These are phyloP conservation scores for Melanaphis sacchari DNA, from an alignment of 1,140 invertebrate species.

Conservation along the genomic window DNA sequence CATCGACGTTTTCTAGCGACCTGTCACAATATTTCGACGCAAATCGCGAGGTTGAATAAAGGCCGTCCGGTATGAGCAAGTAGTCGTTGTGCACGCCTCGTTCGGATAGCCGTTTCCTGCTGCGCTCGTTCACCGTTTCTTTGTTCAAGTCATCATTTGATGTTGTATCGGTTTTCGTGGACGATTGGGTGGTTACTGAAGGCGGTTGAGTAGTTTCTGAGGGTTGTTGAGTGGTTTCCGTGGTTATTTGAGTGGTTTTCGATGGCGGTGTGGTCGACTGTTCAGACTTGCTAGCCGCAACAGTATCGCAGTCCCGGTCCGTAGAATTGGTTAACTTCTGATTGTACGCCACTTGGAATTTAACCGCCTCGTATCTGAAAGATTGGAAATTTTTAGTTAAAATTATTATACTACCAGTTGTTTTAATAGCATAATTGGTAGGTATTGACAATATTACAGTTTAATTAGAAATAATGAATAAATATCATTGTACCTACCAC, in stretches of 20 bases:
- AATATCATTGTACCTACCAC: no score
- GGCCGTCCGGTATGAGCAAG: conserved; percentile 44
- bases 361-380: conserved; percentile 8
- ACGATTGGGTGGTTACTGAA: no score
- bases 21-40: conserved; percentile 28
- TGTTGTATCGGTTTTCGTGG: rapidly evolving
- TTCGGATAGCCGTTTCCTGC: neutral
- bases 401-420: neutral
- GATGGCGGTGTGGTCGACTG: neutral
- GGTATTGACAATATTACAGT: neutral
- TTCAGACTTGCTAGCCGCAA: neutral
- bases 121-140: no score
- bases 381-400: neutral
- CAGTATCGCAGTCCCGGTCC: conserved; percentile 45
- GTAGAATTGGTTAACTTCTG: neutral
- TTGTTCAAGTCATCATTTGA: neutral
- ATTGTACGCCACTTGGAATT: conserved; percentile 40
- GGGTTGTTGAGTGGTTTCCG: no score
- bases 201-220: no score
- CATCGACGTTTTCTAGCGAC: neutral
- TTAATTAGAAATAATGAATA: neutral
- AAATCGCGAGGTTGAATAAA: neutral
- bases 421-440: neutral
- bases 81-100: neutral
- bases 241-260: no score